A percentile compares a stretch with the other conserved stretches of the same genome.
These are phyloP conservation scores for Drosophila nigritarsus DNA, from an alignment of 2,888 invertebrate species.

Conservation along the genomic window DNA sequence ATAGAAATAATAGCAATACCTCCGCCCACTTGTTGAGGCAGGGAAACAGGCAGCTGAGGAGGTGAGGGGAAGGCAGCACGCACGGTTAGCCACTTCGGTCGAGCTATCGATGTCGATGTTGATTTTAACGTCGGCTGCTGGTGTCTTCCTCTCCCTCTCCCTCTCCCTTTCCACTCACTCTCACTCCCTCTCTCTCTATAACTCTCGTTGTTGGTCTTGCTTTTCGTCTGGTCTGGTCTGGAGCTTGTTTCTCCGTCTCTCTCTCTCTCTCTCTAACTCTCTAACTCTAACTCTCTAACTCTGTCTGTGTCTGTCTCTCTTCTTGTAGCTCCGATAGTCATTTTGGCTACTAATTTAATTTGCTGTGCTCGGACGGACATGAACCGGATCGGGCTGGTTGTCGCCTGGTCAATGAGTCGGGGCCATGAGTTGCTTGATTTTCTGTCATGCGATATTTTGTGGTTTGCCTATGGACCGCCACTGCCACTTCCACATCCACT, in stretches of 20 bases:
- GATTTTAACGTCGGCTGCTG: constrained; percentile 21
- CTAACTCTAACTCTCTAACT: not conserved
- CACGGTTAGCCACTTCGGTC: constrained; percentile 65
- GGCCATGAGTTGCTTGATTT: constrained; percentile 74
- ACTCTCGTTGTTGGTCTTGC: constrained; percentile 7
- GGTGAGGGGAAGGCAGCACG: not conserved
- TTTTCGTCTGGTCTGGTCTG: constrained; percentile 12
- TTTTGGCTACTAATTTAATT: constrained; percentile 71
- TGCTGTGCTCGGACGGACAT: constrained; percentile 50
- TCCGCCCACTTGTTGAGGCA: constrained; percentile 44
- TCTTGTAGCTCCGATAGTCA: constrained; percentile 4
- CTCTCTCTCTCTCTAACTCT: not conserved
- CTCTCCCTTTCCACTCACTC: not conserved
- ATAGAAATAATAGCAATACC: constrained; percentile 48
- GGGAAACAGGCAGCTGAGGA: not conserved
- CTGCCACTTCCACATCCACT: not conserved
- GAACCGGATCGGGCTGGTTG: constrained; percentile 4
- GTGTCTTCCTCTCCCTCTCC: not conserved
- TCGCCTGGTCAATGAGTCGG: constrained; percentile 60
- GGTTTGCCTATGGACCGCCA: constrained; percentile 4
- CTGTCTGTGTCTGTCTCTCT: not conserved
- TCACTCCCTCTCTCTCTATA: not conserved
- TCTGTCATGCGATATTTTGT: constrained; percentile 74
- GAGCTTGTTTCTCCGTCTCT: constrained; percentile 2
- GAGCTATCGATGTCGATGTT: constrained; percentile 69